Percentiles rank a stretch among this genome's conserved stretches.
These are phyloP conservation scores for Tipula helvola DNA, from an alignment of 2,888 invertebrate species.

Conservation along the genomic window DNA sequence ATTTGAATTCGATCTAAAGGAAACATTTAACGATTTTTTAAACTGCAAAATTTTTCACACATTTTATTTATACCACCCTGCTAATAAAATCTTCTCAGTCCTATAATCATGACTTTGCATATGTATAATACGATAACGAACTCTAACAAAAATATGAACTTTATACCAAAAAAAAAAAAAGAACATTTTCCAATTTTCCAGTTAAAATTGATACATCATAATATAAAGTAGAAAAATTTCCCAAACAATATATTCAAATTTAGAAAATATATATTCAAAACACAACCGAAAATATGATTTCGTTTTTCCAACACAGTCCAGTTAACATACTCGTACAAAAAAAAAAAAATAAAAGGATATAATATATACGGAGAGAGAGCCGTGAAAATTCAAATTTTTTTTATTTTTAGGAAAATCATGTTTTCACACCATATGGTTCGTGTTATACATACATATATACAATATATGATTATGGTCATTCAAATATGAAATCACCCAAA, in stretches of 20 bases:
- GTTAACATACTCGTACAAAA: neutral
- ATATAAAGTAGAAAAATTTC: neutral
- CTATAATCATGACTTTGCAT: neutral
- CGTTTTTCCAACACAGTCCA: neutral
- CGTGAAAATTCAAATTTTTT: constrained; percentile 11
- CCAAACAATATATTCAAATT: constrained; percentile 7
- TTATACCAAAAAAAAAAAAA: neutral
- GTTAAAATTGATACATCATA: neutral
- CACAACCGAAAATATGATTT: constrained; percentile 6
- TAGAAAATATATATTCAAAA: neutral
- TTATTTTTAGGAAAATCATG: neutral
- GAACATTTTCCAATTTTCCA: neutral
- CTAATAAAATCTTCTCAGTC: neutral
- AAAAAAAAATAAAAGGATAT: neutral
- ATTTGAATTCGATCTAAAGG: no score
- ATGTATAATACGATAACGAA: neutral
- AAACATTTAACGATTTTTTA: no score
- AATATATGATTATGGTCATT: neutral
- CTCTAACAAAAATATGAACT: neutral
- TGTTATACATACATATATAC: neutral
- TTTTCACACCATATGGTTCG: constrained; percentile 7
- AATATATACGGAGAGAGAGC: neutral
- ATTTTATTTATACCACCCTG: neutral
- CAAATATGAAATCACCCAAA: constrained; percentile 8
- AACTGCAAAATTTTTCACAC: no score